Percentiles rank a stretch among this genome's conserved stretches.
phyloP scores from a whole-genome alignment of 2,888 invertebrate species.

The Leucoma salicis region DNA sequence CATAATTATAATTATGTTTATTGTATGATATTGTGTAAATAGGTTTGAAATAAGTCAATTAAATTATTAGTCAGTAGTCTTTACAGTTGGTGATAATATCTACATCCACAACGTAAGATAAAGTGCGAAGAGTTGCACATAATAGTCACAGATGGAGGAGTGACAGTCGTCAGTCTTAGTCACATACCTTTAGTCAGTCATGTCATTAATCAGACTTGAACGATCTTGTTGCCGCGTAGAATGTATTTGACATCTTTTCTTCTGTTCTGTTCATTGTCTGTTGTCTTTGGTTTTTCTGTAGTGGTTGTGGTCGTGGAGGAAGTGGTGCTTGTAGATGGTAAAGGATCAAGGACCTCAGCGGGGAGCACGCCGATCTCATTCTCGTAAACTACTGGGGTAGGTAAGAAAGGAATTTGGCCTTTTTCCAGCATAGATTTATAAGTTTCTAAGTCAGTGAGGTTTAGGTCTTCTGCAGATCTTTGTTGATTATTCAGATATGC shows the following conservation, averaged over 20 bases:
- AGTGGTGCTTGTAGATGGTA: slow-evolving; percentile 42
- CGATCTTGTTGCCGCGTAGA: slow-evolving; percentile 75
- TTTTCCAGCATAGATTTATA: slow-evolving; percentile 55
- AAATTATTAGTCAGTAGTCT: slow-evolving; percentile 35
- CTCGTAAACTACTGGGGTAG: slow-evolving; percentile 66
- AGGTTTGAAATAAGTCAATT: slow-evolving; percentile 13
- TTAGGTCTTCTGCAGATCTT: slow-evolving; percentile 61
- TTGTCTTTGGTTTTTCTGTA: slow-evolving; percentile 46
- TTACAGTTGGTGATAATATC: slow-evolving; percentile 20
- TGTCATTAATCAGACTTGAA: slow-evolving; percentile 71
- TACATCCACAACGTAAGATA: slow-evolving; percentile 2
- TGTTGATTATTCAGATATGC: slow-evolving; percentile 54
- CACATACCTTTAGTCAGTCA: slow-evolving; percentile 57
- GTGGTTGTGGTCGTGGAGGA: slow-evolving; percentile 44
- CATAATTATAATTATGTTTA: neutral
- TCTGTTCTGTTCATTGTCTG: slow-evolving; percentile 45
- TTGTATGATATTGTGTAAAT: neutral
- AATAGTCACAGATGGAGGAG: slow-evolving; percentile 9
- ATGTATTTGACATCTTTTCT: slow-evolving; percentile 72
- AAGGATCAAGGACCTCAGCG: slow-evolving; percentile 57
- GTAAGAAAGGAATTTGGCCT: slow-evolving; percentile 52
- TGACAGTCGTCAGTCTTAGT: slow-evolving; percentile 39
- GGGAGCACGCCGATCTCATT: slow-evolving; percentile 72
- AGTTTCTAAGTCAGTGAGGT: slow-evolving; percentile 49
- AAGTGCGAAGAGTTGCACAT: slow-evolving; percentile 10